Base-by-base conservation (phyloP, 2,888 invertebrate genomes). In the Callyntrura sp. region DNA sequence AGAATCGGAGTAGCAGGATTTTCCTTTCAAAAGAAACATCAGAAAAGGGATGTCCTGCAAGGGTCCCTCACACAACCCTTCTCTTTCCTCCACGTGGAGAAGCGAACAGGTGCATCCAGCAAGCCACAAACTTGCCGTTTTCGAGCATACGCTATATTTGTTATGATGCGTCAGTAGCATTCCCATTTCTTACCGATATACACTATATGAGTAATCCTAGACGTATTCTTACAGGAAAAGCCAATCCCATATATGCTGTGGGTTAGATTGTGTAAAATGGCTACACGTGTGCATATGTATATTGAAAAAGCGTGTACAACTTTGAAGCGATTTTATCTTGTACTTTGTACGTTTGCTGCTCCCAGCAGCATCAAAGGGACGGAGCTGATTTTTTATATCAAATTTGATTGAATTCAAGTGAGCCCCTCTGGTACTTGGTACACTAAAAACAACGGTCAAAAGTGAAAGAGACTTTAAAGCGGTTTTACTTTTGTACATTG, bases 21-120 rank as follows among this genome's bases (percentile, higher is more conserved):
- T 62, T 68, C n/a, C 51, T 43, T 62, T 68, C n/a, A 65, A 76
- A 62, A 48, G 20, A 70, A 81, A 17, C 35, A 76, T 43, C 11
- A 25, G 25, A 79, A 87, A 81, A 51, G 55, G 57, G 35, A 62
- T 43, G 0, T 23, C 62, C 81, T 81, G 55, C 60, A 70, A 88
- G 83, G 82, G 83, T 62, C 43, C 73, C 82, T 73, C 82, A 51
- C 82, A 76, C 43, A 83, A 55, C 88, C 88, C 88, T 89, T 89
- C 88, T 84, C 81, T 82, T 65, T 57, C 20, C 65, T 89, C 84
- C 88, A 89, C 88, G 88, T 89, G 88, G 84, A 89, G 88, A 84
- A 62, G 48, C 88, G 88, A 89, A 89, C 88, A 89, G 84, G 88
- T 89, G 88, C 88, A 89, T 45, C 70, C 6, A 70, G n/a, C 70